Base-by-base conservation (phyloP, 1,140 invertebrate genomes). In the Carposina sasakii region DNA sequence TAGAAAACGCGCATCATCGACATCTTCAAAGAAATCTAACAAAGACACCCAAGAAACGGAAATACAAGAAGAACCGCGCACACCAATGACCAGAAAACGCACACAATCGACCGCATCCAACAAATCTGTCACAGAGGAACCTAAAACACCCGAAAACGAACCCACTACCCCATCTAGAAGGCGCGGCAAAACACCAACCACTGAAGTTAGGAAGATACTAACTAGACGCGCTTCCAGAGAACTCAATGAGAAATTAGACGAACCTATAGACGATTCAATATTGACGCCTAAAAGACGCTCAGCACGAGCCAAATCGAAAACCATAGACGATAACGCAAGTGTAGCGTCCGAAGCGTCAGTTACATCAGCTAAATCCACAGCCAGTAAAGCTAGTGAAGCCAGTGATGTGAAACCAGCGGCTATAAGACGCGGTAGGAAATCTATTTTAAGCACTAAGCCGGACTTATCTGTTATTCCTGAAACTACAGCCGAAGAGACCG, bases 401-500 rank as follows among this genome's bases (percentile, higher is more conserved):
- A 56, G 48, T 2, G 60, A 64, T 30, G 48, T 42, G 0, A 66
- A 61, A 46, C 43, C 56, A n/a, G 49, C 52, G 33, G 48, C 41
- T 0, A 71, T 75, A 21, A 85, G 77, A 44, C n/a, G n/a, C n/a
- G 67, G 74, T 2, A 63, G 70, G 21, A 76, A 73, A 21, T 71
- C 74, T 0, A 54, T 74, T 15, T 28, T 81, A 19, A 56, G 47
- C 0, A 64, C 53, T 4, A 84, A 79, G 45, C 61, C 79, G 0
- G 83, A 86, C n/a, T 47, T 86, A 37, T 76, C 77, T 15, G 82
- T 77, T n/a, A 86, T 86, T 51, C 81, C 84, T 0, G 84, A 86
- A 54, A 66, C 66, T 5, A 58, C 61, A 0, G 53, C 57, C 0
- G 67, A 76, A 13, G 81, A 84, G 17, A 34, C 49, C 2, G 16